Percentiles rank a stretch among this genome's conserved stretches.
Conservation (phyloP, 1,140 invertebrate species). For the Muscidifurax raptorellus region DNA sequence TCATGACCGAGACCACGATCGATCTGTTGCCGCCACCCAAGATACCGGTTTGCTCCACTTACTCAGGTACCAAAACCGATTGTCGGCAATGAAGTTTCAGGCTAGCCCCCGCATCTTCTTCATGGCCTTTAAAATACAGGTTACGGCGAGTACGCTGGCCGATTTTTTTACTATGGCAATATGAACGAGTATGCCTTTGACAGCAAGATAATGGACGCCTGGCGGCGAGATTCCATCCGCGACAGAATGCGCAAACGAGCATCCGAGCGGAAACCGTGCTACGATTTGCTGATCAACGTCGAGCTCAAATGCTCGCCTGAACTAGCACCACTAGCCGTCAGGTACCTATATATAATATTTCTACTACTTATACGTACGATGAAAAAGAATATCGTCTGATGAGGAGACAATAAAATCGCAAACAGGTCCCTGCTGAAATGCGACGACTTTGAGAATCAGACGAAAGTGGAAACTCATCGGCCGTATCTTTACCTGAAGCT, state of each 20-base stretch:
- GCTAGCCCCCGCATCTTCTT: not conserved
- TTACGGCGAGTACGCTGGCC: constrained; percentile 70
- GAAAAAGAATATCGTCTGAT: not conserved
- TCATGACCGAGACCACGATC: constrained; percentile 29
- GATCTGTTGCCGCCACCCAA: constrained; percentile 39
- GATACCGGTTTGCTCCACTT: constrained; percentile 64
- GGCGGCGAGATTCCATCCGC: constrained; percentile 1
- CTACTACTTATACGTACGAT: too few relatives aligned
- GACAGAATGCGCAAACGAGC: constrained; percentile 28
- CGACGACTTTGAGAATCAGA: constrained; percentile 61
- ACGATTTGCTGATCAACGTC: constrained; percentile 63
- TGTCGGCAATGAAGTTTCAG: too few relatives aligned
- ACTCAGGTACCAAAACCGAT: constrained; percentile 59
- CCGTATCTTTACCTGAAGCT: constrained; percentile 67
- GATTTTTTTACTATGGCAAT: constrained; percentile 71
- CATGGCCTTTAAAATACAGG: constrained; percentile 11
- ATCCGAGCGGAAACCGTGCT: constrained; percentile 43
- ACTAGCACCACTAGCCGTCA: constrained; percentile 65
- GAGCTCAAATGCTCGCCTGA: constrained; percentile 70
- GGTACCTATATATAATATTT: too few relatives aligned
- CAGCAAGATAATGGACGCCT: constrained; percentile 25
- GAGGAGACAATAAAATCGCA: not conserved
- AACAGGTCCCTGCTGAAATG: constrained; percentile 57
- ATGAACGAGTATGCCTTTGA: constrained; percentile 72
- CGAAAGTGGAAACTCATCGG: constrained; percentile 15